phyloP scores from a whole-genome alignment of 2,113 vertebrate genomes.

The Mormyrus lacerda region DNA sequence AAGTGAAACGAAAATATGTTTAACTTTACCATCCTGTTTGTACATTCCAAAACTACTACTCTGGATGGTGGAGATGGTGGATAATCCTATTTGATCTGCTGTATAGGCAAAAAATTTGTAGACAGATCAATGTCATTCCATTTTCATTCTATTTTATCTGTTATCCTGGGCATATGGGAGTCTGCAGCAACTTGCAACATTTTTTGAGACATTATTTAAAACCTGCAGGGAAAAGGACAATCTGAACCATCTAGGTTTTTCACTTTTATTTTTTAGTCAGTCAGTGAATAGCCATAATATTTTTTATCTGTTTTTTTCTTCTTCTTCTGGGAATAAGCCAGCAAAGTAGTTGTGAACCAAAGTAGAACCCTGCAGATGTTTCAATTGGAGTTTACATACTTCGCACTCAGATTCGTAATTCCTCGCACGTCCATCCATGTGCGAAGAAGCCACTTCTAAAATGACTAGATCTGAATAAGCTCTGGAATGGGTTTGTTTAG shows the following conservation, averaged over 20 bases:
- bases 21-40: neutral
- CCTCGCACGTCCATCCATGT: neutral
- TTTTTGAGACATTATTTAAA: neutral
- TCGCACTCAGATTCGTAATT: neutral
- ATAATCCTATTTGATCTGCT: neutral
- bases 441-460: neutral
- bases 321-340: neutral
- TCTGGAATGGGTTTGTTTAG: neutral
- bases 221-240: slow-evolving; percentile 1
- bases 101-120: neutral
- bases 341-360: neutral
- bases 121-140: neutral
- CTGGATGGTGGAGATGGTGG: neutral
- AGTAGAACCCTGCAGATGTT: neutral
- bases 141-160: neutral
- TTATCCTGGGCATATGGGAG: neutral
- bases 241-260: neutral
- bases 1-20: neutral
- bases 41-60: slow-evolving; percentile 8
- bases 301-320: neutral
- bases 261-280: neutral
- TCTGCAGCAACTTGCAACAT: neutral
- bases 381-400: neutral
- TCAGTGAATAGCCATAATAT: neutral
- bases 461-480: neutral